phyloP scores from a whole-genome alignment of 2,888 invertebrate genomes.

The Eupithecia vulgata region DNA sequence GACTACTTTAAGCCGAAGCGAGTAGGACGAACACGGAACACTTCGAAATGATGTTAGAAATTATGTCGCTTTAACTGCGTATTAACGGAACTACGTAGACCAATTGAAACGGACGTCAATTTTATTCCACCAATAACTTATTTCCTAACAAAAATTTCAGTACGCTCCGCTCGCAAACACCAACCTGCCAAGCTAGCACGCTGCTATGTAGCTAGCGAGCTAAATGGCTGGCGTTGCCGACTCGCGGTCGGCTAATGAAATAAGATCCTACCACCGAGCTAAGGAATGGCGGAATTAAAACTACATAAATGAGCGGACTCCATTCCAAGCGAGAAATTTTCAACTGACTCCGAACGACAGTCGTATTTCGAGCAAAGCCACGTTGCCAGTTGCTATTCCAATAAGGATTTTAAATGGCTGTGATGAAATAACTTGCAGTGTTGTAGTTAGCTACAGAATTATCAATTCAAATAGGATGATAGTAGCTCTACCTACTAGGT shows the following conservation, averaged over 20 bases:
- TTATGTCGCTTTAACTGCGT: too few species aligned
- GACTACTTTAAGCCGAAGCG: too few species aligned
- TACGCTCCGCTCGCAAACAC: constrained; percentile 36
- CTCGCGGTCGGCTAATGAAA: constrained; percentile 81
- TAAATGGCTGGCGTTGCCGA: constrained; percentile 73
- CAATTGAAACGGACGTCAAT: not conserved
- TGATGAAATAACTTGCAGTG: constrained; percentile 4
- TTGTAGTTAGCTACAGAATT: not conserved
- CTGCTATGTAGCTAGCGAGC: constrained; percentile 68
- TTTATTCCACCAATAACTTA: not conserved
- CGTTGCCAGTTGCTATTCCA: constrained; percentile 21
- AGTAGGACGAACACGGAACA: too few species aligned
- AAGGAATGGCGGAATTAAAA: constrained; percentile 84
- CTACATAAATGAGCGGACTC: constrained; percentile 79
- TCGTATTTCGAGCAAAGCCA: constrained; percentile 35
- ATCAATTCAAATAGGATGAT: not conserved
- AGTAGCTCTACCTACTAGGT: not conserved
- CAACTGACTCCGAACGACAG: constrained; percentile 41
- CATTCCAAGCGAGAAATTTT: constrained; percentile 66
- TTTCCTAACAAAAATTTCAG: not conserved
- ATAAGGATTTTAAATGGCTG: constrained; percentile 8
- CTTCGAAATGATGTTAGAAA: too few species aligned
- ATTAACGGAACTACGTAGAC: not conserved
- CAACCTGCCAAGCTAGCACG: constrained; percentile 34
- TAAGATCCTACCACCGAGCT: constrained; percentile 78